A percentile compares a stretch with the other conserved stretches of the same genome.
phyloP scores from a whole-genome alignment of 2,797 vertebrate genomes.

The Hylomyscus alleni region DNA sequence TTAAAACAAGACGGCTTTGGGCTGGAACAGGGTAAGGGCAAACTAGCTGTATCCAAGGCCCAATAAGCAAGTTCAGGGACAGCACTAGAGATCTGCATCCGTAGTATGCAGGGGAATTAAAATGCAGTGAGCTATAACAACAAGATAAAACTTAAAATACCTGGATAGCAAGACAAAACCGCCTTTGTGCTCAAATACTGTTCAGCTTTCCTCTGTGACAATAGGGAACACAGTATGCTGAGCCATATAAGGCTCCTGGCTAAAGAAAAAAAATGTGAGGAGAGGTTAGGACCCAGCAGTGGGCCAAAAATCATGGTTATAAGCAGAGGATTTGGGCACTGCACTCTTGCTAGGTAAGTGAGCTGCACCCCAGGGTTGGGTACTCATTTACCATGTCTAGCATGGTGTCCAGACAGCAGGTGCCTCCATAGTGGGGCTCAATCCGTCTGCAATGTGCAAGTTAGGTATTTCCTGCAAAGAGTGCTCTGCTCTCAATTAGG shows the following conservation, averaged over 20 bases:
- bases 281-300: background rate
- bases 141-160: background rate
- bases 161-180: background rate
- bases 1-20: constrained; percentile 51
- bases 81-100: constrained; percentile 38
- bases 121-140: constrained; percentile 50
- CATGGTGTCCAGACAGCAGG: background rate
- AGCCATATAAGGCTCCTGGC: background rate
- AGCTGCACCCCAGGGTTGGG: background rate
- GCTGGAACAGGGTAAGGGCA: constrained; percentile 56
- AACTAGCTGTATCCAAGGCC: constrained; percentile 64
- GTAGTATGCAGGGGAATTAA: constrained; percentile 48
- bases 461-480: background rate
- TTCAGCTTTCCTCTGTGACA: background rate
- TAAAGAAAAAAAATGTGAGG: background rate
- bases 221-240: background rate
- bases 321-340: background rate
- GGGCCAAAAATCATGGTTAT: background rate
- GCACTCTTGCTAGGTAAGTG: background rate
- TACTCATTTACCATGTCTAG: background rate
- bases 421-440: background rate
- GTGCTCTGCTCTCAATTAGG: background rate
- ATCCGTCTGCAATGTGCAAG: rapidly evolving
- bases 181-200: background rate
- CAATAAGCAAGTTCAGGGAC: constrained; percentile 40